Evolutionary conservation across 2,888 invertebrate genomes (phyloP).

Genomic region (Protula sp.): DNA sequence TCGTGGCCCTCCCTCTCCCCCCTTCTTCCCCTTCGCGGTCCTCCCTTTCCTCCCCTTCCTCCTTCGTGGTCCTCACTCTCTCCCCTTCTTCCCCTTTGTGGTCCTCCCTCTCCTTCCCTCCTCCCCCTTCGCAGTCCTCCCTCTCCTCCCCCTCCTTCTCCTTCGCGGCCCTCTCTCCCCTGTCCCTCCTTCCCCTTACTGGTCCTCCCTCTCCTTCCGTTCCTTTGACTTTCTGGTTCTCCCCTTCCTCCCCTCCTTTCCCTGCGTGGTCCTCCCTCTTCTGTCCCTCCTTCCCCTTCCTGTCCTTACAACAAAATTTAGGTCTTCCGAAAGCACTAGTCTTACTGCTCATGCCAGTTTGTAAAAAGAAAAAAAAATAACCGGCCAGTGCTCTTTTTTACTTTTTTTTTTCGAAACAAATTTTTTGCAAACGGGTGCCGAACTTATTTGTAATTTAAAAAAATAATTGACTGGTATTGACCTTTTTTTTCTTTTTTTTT

Average conservation of each 20-base stretch:
- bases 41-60: no score
- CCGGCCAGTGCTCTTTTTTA: no score
- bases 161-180: neutral
- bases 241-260: slow-evolving; percentile 1
- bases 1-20: no score
- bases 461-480: no score
- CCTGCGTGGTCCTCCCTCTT: neutral
- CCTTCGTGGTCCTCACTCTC: slow-evolving; percentile 2
- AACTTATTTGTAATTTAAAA: no score
- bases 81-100: slow-evolving; percentile 5
- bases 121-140: neutral
- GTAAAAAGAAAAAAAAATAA: no score
- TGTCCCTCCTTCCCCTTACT: neutral
- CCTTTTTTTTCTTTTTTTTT: no score
- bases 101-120: slow-evolving; percentile 4
- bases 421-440: no score
- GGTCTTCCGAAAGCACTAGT: no score
- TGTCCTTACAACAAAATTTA: neutral
- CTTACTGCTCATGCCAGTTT: no score
- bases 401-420: no score
- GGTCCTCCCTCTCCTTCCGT: slow-evolving; percentile 3
- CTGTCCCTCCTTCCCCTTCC: slow-evolving; percentile 4
- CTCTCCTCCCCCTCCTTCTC: neutral
- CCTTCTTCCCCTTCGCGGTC: no score
- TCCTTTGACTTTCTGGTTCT: slow-evolving; percentile 5